These are phyloP conservation scores for Eupristina koningsbergeri DNA, from an alignment of 1,140 invertebrate species.

Conservation along the genomic window DNA sequence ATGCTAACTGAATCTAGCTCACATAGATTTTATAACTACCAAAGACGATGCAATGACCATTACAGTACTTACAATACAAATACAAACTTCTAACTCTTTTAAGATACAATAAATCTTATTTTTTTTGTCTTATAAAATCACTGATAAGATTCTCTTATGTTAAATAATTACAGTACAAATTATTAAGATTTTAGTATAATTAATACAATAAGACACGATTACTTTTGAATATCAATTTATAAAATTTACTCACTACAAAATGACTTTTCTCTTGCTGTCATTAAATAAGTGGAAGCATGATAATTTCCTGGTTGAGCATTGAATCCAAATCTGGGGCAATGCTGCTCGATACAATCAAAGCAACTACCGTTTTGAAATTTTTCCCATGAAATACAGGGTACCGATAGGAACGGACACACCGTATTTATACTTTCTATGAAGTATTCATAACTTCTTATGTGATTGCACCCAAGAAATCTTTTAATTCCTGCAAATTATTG, in stretches of 20 bases:
- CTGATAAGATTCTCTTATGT: too few relatives aligned
- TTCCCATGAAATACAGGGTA: slow-evolving; percentile 86
- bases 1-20: too few relatives aligned
- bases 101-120: too few relatives aligned
- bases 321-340: slow-evolving; percentile 81
- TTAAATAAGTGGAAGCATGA: slow-evolving; percentile 79
- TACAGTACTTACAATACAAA: too few relatives aligned
- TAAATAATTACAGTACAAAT: too few relatives aligned
- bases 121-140: too few relatives aligned
- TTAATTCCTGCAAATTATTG: slow-evolving; percentile 76
- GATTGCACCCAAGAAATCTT: slow-evolving; percentile 87
- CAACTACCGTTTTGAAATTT: slow-evolving; percentile 83
- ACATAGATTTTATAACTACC: too few relatives aligned
- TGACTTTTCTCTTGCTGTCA: slow-evolving; percentile 79
- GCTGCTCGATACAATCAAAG: slow-evolving; percentile 79
- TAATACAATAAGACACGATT: too few relatives aligned
- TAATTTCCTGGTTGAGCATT: slow-evolving; percentile 75
- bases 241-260: slow-evolving; percentile 82
- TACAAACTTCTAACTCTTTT: too few relatives aligned
- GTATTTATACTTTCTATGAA: slow-evolving; percentile 89
- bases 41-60: too few relatives aligned
- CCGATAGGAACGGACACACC: slow-evolving; percentile 82
- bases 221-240: too few relatives aligned
- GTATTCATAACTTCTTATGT: slow-evolving; percentile 86
- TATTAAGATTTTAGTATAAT: too few relatives aligned